Evolutionary conservation across 2,888 invertebrate species (phyloP).

Genomic region (Apotomis betuletana): DNA sequence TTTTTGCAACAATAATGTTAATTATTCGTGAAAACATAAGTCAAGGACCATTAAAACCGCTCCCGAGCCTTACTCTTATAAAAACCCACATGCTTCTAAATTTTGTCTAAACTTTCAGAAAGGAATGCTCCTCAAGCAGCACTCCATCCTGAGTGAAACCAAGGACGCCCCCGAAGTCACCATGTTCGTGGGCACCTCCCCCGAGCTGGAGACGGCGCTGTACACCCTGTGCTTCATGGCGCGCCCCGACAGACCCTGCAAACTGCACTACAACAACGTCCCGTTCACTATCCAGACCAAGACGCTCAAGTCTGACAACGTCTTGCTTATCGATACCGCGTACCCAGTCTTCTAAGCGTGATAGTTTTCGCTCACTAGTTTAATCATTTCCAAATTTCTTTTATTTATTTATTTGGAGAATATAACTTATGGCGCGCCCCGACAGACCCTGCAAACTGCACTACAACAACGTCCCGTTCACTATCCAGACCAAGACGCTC

Average conservation of each 20-base stretch:
- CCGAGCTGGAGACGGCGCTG: conserved; percentile 94
- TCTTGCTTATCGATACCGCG: conserved; percentile 72
- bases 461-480: conserved; percentile 71
- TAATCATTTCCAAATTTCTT: no score
- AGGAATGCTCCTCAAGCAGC: conserved; percentile 89
- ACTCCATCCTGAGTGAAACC: conserved; percentile 87
- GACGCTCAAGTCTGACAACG: conserved; percentile 68
- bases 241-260: conserved; percentile 89
- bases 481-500: conserved; percentile 73
- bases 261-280: conserved; percentile 79
- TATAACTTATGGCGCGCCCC: conserved; percentile 85
- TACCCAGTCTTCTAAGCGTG: conserved; percentile 61
- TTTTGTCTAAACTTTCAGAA: conserved; percentile 83
- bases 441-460: conserved; percentile 88
- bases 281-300: conserved; percentile 76
- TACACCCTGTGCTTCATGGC: conserved; percentile 95
- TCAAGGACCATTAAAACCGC: no score
- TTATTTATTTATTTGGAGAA: background rate
- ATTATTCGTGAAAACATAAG: no score
- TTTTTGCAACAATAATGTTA: no score
- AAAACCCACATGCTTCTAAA: background rate
- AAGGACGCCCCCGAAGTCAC: conserved; percentile 90
- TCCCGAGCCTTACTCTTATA: no score
- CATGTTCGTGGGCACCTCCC: conserved; percentile 94
- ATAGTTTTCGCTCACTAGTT: background rate